Conservation (phyloP, 2,888 invertebrate genomes). For the Harpagoxenus sublaevis region DNA sequence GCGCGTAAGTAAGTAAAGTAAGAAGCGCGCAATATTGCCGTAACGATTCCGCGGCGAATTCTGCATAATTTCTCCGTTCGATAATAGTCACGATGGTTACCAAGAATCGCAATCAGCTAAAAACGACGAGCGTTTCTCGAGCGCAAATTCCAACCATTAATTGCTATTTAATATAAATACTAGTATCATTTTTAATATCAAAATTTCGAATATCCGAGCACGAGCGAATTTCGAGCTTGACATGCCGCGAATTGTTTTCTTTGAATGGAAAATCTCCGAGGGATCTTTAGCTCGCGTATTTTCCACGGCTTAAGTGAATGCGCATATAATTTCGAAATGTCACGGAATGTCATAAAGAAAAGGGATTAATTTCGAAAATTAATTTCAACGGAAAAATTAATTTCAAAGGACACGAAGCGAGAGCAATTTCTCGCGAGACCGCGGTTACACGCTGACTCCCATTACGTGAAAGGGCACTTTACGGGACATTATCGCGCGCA, state of each 20-base stretch:
- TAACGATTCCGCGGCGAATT: conserved; percentile 33
- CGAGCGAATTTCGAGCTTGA: background rate
- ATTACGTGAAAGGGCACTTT: conserved; percentile 57
- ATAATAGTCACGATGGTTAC: background rate
- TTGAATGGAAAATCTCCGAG: background rate
- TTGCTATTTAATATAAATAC: conserved; percentile 4
- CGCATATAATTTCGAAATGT: conserved; percentile 23
- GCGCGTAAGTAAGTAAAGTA: background rate
- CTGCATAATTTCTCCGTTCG: conserved; percentile 20
- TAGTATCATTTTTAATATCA: conserved; percentile 13
- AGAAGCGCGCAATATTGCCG: conserved; percentile 30
- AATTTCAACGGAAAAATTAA: conserved; percentile 48
- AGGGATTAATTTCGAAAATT: conserved; percentile 46
- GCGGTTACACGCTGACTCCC: conserved; percentile 54
- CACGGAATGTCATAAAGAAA: conserved; percentile 34
- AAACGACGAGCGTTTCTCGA: background rate
- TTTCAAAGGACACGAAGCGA: conserved; percentile 43
- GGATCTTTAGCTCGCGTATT: background rate
- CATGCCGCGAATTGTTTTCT: background rate
- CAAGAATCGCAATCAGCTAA: background rate
- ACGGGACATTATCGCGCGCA: conserved; percentile 49
- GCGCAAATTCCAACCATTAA: background rate
- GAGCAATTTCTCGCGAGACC: conserved; percentile 52
- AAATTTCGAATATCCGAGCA: background rate
- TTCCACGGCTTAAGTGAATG: conserved; percentile 5